Base-by-base conservation (phyloP, 2,113 vertebrate genomes). In the Ivindomyrus marchei region DNA sequence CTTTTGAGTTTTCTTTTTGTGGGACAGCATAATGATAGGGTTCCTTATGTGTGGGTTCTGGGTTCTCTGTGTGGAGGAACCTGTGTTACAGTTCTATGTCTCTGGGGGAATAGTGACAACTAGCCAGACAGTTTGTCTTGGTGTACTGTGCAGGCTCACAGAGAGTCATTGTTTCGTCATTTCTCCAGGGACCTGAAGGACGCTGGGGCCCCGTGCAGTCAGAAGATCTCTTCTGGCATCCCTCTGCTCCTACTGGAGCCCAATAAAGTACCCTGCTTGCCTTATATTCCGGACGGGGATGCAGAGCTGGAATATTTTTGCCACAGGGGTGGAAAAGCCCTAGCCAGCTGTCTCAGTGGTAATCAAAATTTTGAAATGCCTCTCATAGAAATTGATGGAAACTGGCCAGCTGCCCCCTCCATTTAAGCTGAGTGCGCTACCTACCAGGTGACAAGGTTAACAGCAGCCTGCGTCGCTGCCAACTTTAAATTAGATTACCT, bases 261-360 rank as follows among this genome's bases (percentile, higher is more conserved):
- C 50, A 47, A 84, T 39, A 66, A 90, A 85, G 31, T n/a, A 56
- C 47, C 8, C 42, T n/a, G 45, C 53, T 88, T 53, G 10, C 90
- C 46, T 88, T 47, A 31, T 31, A n/a, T 87, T 88, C 50, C 62
- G 36, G 70, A 88, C 7, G 21, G 49, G 84, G 85, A 80, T 46
- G 52, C 27, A 80, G 39, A 66, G 49, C 52, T 58, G 19, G 92
- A 58, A 46, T 91, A 91, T 92, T 92, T 90, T 90, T 84, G 91
- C 88, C 88, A 91, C 89, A 91, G 86, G 58, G 56, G 31, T 87
- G 77, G 92, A 94, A 88, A 93, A 93, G 92, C 91, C 89, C 88
- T 84, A 92, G 91, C 93, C 92, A 90, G 91, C 88, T 87, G 46
- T 45, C 45, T 89, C 36, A 84, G 84, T 66, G 74, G 85, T 91